A percentile compares a stretch with the other conserved stretches of the same genome.
Evolutionary conservation across 2,113 vertebrate genomes (phyloP).

Genomic region (Gobiocypris rarus): DNA sequence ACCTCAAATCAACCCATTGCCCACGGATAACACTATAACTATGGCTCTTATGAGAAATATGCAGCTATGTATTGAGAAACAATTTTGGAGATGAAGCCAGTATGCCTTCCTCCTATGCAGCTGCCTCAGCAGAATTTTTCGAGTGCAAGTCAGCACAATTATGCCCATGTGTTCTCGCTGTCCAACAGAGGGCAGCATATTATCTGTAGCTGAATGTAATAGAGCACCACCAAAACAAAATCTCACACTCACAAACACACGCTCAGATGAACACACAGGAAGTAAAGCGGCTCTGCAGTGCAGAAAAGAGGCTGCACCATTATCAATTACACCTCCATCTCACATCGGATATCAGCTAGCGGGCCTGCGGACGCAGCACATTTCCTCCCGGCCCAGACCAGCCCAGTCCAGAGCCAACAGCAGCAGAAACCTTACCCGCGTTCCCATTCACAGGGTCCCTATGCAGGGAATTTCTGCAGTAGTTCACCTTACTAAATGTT

Average conservation of each 20-base stretch:
- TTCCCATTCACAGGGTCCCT: background rate
- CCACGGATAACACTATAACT: slow-evolving; percentile 14
- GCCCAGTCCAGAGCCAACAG: background rate
- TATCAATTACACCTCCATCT: slow-evolving; percentile 70
- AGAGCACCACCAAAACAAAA: slow-evolving; percentile 46
- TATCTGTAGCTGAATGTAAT: slow-evolving; percentile 42
- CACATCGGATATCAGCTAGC: slow-evolving; percentile 62
- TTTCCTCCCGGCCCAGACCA: slow-evolving; percentile 57
- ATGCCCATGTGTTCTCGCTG: slow-evolving; percentile 30
- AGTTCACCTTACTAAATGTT: background rate
- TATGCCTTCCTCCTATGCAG: background rate
- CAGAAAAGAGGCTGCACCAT: slow-evolving; percentile 60
- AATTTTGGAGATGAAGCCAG: slow-evolving; percentile 38
- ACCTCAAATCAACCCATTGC: slow-evolving; percentile 59
- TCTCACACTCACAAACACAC: slow-evolving; percentile 39
- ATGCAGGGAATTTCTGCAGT: background rate
- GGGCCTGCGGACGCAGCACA: slow-evolving; percentile 69
- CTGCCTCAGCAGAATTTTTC: slow-evolving; percentile 47
- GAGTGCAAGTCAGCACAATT: slow-evolving; percentile 45
- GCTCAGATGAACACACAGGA: slow-evolving; percentile 37
- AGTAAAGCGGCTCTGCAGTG: slow-evolving; percentile 65
- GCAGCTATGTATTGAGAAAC: slow-evolving; percentile 43
- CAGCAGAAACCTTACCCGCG: slow-evolving; percentile 12
- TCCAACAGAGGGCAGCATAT: slow-evolving; percentile 55
- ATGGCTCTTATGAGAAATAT: slow-evolving; percentile 27